A percentile compares a stretch with the other conserved stretches of the same genome.
Conservation (phyloP, 2,797 vertebrate genomes). For the Cryptoprocta ferox region DNA sequence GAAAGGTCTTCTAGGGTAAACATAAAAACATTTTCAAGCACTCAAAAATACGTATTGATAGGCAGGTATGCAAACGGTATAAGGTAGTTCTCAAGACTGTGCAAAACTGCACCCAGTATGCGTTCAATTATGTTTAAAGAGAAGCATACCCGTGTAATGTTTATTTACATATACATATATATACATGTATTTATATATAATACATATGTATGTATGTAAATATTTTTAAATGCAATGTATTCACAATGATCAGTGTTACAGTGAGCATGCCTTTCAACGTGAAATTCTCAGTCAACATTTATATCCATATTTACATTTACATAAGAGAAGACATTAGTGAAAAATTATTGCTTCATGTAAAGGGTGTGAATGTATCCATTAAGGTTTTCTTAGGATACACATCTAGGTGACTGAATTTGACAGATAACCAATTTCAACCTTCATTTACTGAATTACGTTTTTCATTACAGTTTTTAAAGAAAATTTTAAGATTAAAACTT, state of each 20-base stretch:
- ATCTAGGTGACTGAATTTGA: not conserved
- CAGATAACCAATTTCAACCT: not conserved
- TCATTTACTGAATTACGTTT: not conserved
- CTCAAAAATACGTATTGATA: not conserved
- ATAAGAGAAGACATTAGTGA: not conserved
- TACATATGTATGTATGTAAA: not conserved
- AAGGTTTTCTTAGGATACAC: not conserved
- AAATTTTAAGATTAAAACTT: slow-evolving; percentile 5
- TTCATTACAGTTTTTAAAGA: not conserved
- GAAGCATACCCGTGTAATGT: not conserved
- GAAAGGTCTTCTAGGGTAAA: not conserved
- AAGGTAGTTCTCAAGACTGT: not conserved
- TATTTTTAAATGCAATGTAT: not conserved
- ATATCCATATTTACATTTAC: not conserved
- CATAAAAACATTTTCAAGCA: not conserved
- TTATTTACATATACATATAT: not conserved
- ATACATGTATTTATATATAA: not conserved
- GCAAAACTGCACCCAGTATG: not conserved
- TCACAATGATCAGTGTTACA: not conserved
- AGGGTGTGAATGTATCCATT: not conserved
- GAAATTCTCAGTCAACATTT: not conserved
- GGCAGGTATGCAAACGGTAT: not conserved
- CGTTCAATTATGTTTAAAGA: not conserved
- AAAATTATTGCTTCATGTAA: not conserved
- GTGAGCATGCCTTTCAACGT: not conserved